Conservation (phyloP, 2,113 vertebrate genomes). For the Onychorhynchus coronatus region DNA sequence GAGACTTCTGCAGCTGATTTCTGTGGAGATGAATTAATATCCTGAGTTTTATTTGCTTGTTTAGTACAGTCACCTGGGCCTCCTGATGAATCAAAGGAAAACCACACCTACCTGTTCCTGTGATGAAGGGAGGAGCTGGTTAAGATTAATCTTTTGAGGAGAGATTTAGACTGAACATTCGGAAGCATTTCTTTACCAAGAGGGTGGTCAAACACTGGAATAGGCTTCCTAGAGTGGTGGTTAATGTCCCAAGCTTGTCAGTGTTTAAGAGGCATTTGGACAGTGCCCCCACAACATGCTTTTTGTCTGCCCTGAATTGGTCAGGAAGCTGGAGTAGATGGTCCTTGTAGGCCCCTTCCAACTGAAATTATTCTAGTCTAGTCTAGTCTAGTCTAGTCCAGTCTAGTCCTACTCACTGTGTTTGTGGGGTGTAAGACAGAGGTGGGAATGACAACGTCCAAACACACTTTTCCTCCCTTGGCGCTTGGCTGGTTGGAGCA, state of each 20-base stretch:
- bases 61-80: background rate
- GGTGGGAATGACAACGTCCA: rapidly evolving
- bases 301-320: background rate
- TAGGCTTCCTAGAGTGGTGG: background rate
- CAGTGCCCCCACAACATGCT: background rate
- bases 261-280: background rate
- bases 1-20: background rate
- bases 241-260: background rate
- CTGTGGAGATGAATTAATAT: background rate
- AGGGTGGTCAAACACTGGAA: background rate
- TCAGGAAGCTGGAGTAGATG: background rate
- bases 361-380: background rate
- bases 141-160: background rate
- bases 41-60: background rate
- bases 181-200: background rate
- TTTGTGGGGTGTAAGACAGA: background rate
- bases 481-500: rapidly evolving
- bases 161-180: background rate
- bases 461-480: background rate
- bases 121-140: background rate
- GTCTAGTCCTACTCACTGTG: no score
- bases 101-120: background rate
- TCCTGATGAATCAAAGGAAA: background rate
- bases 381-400: background rate
- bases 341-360: background rate